These are phyloP conservation scores for Acholoe squamosa DNA, from an alignment of 2,888 invertebrate species.

Conservation along the genomic window DNA sequence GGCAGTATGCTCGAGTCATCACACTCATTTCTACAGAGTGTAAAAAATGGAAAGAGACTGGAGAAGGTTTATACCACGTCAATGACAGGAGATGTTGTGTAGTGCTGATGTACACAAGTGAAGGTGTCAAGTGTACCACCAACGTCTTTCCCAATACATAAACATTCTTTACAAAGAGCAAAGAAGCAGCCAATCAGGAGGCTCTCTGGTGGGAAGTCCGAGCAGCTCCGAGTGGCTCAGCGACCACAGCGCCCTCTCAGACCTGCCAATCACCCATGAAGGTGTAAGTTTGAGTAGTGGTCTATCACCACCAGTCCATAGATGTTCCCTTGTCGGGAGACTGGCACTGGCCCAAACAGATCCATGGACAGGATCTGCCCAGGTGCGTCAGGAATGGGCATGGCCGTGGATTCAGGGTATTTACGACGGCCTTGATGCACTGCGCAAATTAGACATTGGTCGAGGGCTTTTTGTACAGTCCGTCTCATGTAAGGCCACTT, in stretches of 20 bases:
- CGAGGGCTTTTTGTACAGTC: neutral
- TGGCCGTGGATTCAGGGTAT: neutral
- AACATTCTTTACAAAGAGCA: neutral
- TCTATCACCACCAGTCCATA: conserved; percentile 50
- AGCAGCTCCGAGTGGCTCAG: neutral
- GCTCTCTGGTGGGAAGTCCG: neutral
- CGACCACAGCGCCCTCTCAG: neutral
- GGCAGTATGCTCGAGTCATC: neutral
- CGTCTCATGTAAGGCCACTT: conserved; percentile 45
- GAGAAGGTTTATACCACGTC: neutral
- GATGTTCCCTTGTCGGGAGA: conserved; percentile 15
- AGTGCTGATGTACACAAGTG: neutral
- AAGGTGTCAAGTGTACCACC: neutral
- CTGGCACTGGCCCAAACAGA: conserved; percentile 52
- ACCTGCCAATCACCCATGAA: neutral
- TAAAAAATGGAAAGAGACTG: neutral
- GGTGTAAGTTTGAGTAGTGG: conserved; percentile 44
- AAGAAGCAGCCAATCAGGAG: neutral
- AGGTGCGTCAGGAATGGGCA: conserved; percentile 46
- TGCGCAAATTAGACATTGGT: neutral
- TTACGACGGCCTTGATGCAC: neutral
- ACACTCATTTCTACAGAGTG: neutral
- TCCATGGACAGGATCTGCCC: conserved; percentile 55
- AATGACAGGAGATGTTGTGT: neutral
- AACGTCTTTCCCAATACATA: neutral